phyloP scores from a whole-genome alignment of 2,113 vertebrate species.

The Anguilla japonica region DNA sequence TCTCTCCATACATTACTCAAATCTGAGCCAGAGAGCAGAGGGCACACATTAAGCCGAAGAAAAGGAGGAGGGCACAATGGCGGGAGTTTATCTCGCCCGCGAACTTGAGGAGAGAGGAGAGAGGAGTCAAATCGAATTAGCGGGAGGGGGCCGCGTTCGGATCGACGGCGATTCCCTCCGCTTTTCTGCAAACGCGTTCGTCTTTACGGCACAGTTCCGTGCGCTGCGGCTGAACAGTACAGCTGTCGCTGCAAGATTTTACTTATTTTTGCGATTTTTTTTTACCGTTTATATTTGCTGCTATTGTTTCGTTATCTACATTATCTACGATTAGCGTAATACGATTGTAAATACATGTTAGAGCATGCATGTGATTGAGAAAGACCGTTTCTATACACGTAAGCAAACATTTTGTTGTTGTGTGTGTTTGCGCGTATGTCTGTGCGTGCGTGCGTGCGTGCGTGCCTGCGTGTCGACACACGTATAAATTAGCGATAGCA shows the following conservation, averaged over 20 bases:
- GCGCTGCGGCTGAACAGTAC: not conserved
- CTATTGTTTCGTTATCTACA: constrained; percentile 58
- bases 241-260: not conserved
- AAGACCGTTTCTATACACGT: not conserved
- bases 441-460: not conserved
- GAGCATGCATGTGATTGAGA: not conserved
- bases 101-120: not conserved
- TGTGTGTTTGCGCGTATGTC: not conserved
- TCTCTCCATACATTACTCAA: constrained; percentile 77
- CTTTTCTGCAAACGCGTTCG: not conserved
- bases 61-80: constrained; percentile 57
- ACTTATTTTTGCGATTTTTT: not conserved
- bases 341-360: not conserved
- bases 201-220: not conserved
- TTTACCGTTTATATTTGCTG: not conserved
- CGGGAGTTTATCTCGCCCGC: constrained; percentile 41
- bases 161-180: not conserved
- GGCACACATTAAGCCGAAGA: constrained; percentile 83
- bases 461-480: not conserved
- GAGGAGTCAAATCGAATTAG: not conserved
- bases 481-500: not conserved
- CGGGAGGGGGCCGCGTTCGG: not conserved
- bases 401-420: not conserved
- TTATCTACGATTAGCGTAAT: constrained; percentile 60
- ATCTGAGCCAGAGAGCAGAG: constrained; percentile 84